Evolutionary conservation across 1,140 invertebrate genomes (phyloP).

Genomic region (Euwallacea fornicatus): DNA sequence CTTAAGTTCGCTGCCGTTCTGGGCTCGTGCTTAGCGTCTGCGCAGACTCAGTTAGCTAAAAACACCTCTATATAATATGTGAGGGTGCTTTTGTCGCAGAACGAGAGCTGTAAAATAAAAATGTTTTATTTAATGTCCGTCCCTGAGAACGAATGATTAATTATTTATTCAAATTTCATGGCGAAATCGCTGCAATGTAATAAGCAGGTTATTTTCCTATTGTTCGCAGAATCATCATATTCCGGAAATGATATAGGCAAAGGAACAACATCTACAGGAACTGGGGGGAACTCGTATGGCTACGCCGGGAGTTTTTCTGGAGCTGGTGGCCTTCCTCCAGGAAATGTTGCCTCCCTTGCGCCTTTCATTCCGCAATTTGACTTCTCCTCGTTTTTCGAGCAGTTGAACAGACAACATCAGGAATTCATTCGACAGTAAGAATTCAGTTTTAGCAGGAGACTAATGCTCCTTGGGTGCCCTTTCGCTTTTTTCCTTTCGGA

Average conservation of each 20-base stretch:
- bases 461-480: not conserved
- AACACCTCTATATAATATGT: too few relatives aligned
- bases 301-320: conserved; percentile 41
- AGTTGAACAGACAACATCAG: conserved; percentile 40
- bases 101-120: too few relatives aligned
- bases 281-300: conserved; percentile 28
- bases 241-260: conserved; percentile 30
- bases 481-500: not conserved
- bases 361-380: conserved; percentile 41
- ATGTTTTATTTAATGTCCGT: too few relatives aligned
- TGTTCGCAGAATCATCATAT: conserved; percentile 13
- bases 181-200: too few relatives aligned
- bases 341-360: conserved; percentile 22
- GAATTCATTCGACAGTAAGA: conserved; percentile 42
- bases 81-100: too few relatives aligned
- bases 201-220: not conserved
- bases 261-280: conserved; percentile 7
- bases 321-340: conserved; percentile 5
- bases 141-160: too few relatives aligned
- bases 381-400: conserved; percentile 41
- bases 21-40: too few relatives aligned
- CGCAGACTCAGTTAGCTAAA: too few relatives aligned
- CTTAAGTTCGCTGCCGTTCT: too few relatives aligned
- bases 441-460: not conserved
- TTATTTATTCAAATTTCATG: too few relatives aligned